Percentiles rank a stretch among this genome's conserved stretches.
Evolutionary conservation across 2,797 vertebrate species (phyloP).

Genomic region (Anguilla anguilla): DNA sequence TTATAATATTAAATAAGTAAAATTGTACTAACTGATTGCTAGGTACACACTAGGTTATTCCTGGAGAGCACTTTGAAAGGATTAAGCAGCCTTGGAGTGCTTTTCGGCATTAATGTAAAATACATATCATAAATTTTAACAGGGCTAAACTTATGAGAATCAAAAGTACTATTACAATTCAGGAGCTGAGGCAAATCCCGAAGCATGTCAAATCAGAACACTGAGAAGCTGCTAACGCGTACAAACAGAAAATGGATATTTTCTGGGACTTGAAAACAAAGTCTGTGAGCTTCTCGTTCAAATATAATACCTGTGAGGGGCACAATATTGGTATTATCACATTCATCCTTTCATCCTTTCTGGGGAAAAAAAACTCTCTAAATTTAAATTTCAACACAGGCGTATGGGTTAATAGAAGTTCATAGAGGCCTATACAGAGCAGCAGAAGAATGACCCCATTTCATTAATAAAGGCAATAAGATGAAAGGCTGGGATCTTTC

Average conservation of each 20-base stretch:
- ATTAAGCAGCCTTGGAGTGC: neutral
- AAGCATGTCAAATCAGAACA: neutral
- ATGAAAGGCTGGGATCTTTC: neutral
- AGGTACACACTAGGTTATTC: neutral
- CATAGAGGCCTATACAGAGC: neutral
- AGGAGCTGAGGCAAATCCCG: neutral
- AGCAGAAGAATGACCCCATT: neutral
- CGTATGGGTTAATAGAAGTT: neutral
- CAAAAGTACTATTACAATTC: neutral
- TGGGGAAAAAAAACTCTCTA: neutral
- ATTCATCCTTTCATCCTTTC: neutral
- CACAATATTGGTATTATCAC: neutral
- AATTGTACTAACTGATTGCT: neutral
- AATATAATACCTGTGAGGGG: neutral
- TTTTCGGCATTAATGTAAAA: neutral
- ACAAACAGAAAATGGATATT: neutral
- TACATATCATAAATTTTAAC: neutral
- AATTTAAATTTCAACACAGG: too few species aligned
- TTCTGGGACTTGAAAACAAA: neutral
- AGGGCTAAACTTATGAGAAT: neutral
- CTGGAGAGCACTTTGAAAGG: neutral
- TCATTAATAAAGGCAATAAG: neutral
- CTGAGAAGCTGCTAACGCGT: neutral
- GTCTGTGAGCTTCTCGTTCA: neutral
- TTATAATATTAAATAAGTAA: neutral